These are phyloP conservation scores for Drosophila saltans DNA, from an alignment of 1,140 invertebrate genomes.

Conservation along the genomic window DNA sequence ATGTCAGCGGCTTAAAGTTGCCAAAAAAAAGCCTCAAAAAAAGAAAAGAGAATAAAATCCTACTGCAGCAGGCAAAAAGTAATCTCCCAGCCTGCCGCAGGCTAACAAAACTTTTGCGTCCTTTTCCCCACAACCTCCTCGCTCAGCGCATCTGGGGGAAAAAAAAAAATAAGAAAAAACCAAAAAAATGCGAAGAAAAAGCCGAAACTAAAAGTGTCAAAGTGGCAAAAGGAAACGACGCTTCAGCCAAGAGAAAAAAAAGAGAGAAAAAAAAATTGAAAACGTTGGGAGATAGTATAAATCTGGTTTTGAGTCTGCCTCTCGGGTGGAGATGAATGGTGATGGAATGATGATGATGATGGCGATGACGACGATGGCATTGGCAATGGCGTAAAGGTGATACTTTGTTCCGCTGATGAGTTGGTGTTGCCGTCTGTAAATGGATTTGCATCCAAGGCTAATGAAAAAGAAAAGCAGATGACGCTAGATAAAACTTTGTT, in stretches of 20 bases:
- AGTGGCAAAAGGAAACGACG: slow-evolving; percentile 60
- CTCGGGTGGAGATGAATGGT: slow-evolving; percentile 10
- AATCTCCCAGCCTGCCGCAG: slow-evolving; percentile 71
- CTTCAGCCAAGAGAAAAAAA: not conserved
- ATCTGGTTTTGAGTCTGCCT: slow-evolving; percentile 43
- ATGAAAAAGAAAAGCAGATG: slow-evolving; percentile 15
- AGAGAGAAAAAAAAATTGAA: slow-evolving; percentile 26
- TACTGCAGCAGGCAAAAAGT: slow-evolving; percentile 58
- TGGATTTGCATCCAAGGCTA: slow-evolving; percentile 22
- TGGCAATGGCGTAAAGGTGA: slow-evolving; percentile 1
- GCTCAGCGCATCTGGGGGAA: not conserved
- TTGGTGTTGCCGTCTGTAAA: slow-evolving; percentile 14
- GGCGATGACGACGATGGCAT: slow-evolving; percentile 14
- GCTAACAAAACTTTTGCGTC: slow-evolving; percentile 64
- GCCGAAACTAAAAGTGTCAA: slow-evolving; percentile 74
- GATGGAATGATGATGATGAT: slow-evolving; percentile 51
- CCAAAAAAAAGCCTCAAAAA: slow-evolving; percentile 51
- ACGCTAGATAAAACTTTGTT: not conserved
- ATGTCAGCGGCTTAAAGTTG: slow-evolving; percentile 75
- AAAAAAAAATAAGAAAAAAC: slow-evolving; percentile 25
- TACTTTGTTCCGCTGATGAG: slow-evolving; percentile 10
- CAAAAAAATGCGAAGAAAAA: slow-evolving; percentile 24
- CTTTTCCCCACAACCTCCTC: not conserved
- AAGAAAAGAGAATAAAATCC: slow-evolving; percentile 12
- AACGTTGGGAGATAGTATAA: slow-evolving; percentile 53